Evolutionary conservation across 1,140 invertebrate genomes (phyloP), one percentile per base, ranked within the genome.

Genomic region (Plectrocnemia conspersa): DNA sequence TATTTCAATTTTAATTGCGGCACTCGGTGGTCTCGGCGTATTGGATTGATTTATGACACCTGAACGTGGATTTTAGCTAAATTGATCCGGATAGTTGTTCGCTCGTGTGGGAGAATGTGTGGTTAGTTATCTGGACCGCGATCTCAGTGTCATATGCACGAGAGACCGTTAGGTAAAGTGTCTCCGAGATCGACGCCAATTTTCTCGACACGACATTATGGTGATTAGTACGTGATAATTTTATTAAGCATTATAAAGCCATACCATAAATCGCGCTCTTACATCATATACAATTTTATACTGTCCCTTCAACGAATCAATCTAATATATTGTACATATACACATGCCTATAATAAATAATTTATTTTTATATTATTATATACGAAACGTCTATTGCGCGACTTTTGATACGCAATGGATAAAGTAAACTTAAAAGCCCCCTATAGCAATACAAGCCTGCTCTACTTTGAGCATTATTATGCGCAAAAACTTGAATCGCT

Each of bases 171-270:
- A n/a, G n/a, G n/a, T n/a, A n/a, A n/a, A n/a, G n/a, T n/a, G n/a
- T n/a, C n/a, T n/a, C 11, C 23, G 25, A 45, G 29, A 45, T 45
- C 42, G 29, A 1, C 23, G 15, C 18, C 42, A 45, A 45, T 21
- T 47, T 47, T 47, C 32, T 21, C 23, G 27, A 21, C 45, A 32
- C 21, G 45, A 47, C 32, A 47, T 47, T 47, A 47, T 47, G 41
- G 40, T 45, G 38, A 54, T 54, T 54, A 48, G 13, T 19, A 19
- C 41, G 52, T 40, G 25, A 54, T 54, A 54, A 45, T 54, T 54
- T 54, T 45, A 50, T 50, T 50, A 27, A 38, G 32, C 46, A 22
- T 36, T 29, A 27, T 48, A 48, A 24, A 48, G 25, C 33, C 35
- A 45, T 25, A 10, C 16, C 15, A 47, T 18, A 32, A 47, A 50